Evolutionary conservation across 2,888 invertebrate genomes (phyloP).

Genomic region (Ellobium chinense): DNA sequence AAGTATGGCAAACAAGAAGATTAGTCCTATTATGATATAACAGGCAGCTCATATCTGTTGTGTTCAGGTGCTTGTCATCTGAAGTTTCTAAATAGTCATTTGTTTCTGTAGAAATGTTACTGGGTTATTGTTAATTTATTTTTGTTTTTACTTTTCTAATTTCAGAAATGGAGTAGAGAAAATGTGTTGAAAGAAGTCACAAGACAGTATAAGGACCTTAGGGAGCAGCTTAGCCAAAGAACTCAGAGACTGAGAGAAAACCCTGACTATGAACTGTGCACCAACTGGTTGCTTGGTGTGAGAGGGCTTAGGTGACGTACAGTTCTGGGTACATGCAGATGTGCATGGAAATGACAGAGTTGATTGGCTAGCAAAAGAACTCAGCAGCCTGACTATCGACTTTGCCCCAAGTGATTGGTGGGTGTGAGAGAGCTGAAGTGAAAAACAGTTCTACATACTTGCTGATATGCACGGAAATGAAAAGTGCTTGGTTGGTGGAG

Average conservation of each 20-base stretch:
- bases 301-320: slow-evolving; percentile 54
- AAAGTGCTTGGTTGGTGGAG: too few species aligned
- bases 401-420: too few species aligned
- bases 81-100: too few species aligned
- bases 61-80: too few species aligned
- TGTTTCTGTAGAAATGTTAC: too few species aligned
- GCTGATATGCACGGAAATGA: too few species aligned
- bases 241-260: slow-evolving; percentile 65
- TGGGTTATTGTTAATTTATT: background rate
- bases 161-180: slow-evolving; percentile 65
- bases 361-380: background rate
- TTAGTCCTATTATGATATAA: too few species aligned
- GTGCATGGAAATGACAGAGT: background rate
- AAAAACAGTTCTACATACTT: too few species aligned
- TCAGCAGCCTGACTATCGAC: too few species aligned
- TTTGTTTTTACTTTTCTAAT: slow-evolving; percentile 22
- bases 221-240: slow-evolving; percentile 56
- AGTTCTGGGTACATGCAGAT: background rate
- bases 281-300: slow-evolving; percentile 66
- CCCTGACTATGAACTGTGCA: slow-evolving; percentile 62
- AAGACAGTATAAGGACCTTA: slow-evolving; percentile 56
- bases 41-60: too few species aligned
- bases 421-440: too few species aligned
- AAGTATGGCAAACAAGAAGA: too few species aligned
- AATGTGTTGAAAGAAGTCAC: slow-evolving; percentile 57